Evolutionary conservation across 2,113 vertebrate species (phyloP), one percentile per base, ranked within the genome.

Genomic region (Ciconia maguari): DNA sequence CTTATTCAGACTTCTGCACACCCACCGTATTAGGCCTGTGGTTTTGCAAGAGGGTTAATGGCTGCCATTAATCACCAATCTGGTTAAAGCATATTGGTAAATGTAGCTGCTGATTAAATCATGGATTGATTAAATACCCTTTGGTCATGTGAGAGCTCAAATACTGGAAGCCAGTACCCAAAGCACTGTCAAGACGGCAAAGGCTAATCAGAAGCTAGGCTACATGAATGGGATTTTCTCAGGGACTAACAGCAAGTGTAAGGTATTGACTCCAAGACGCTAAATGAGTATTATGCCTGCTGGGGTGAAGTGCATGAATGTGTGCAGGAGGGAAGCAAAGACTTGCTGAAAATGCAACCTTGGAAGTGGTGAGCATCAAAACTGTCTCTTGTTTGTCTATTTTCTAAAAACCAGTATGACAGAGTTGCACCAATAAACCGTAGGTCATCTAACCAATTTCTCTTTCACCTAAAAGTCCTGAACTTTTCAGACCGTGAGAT

Each of bases 161-260:
- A 24, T 7, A 26, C 41, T n/a, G 34, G 30, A 49, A 32, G 72
- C 8, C 22, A 36, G 29, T 21, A 36, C 46, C 46, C 51, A 41
- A 46, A 68, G n/a, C 29, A 15, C n/a, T 14, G 60, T 19, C 8
- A 30, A 30, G 70, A 14, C 21, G 55, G n/a, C 70, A 44, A 70
- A 57, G 26, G 32, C 27, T 51, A 26, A 60, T 21, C 38, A 61
- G 61, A 36, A 61, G 34, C 19, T 4, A 16, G 22, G 51, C 51
- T 34, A 27, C 4, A 1, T 17, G 14, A 46, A 24, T 0, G 2
- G 61, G 19, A 16, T 52, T 24, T n/a, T 52, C n/a, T 55, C 7
- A 3, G 36, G 48, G 61, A 51, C 42, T 5, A 12, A 38, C 0
- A 26, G 9, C 16, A 49, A 62, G 11, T 0, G 0, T 14, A 6